A percentile compares a stretch with the other conserved stretches of the same genome.
These are phyloP conservation scores for Ladona fulva DNA, from an alignment of 1,140 invertebrate genomes.

Conservation along the genomic window DNA sequence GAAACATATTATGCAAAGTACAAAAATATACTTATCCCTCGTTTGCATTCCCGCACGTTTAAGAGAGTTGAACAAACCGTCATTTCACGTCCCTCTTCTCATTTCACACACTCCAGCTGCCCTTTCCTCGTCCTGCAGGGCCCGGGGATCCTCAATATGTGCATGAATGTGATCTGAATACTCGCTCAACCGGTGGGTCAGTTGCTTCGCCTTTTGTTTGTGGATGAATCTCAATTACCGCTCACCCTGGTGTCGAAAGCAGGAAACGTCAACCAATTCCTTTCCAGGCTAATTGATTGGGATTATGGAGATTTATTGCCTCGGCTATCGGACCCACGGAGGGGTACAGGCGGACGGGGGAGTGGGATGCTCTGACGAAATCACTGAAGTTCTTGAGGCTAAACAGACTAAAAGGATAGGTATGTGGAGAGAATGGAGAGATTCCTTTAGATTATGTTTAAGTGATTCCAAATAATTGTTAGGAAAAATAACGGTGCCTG, in stretches of 20 bases:
- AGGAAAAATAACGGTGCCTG: too few species aligned
- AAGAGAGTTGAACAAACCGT: too few species aligned
- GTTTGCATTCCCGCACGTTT: too few species aligned
- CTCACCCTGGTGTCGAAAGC: not conserved
- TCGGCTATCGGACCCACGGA: not conserved
- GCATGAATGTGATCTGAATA: slow-evolving; percentile 1
- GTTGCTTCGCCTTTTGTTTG: slow-evolving; percentile 3
- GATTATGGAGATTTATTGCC: slow-evolving; percentile 1
- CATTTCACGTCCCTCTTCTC: not conserved
- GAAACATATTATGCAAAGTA: too few species aligned
- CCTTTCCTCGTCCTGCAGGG: too few species aligned
- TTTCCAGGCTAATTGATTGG: slow-evolving; percentile 1
- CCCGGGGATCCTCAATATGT: not conserved
- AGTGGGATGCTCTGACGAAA: not conserved
- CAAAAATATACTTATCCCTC: too few species aligned
- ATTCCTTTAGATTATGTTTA: too few species aligned
- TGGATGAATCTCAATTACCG: slow-evolving; percentile 1
- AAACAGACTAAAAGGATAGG: not conserved
- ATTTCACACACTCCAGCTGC: not conserved
- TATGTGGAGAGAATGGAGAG: too few species aligned
- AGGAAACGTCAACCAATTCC: slow-evolving; percentile 8
- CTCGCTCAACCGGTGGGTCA: not conserved
- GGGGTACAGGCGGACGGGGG: not conserved
- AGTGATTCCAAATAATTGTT: too few species aligned
- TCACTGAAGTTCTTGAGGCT: not conserved